A percentile compares a stretch with the other conserved stretches of the same genome.
Evolutionary conservation across 2,888 invertebrate genomes (phyloP).

Genomic region (Mactromeris polynyma): DNA sequence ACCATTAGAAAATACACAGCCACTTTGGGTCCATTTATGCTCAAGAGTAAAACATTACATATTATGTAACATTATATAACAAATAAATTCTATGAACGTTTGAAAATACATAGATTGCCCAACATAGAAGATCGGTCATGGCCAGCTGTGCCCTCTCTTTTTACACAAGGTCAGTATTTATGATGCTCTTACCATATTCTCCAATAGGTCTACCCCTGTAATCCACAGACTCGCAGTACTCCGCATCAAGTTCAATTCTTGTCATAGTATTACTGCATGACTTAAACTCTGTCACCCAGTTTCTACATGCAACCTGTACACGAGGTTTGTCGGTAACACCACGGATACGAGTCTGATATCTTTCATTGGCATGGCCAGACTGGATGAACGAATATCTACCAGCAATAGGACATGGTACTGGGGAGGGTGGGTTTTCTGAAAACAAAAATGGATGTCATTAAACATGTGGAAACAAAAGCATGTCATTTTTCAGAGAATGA

Average conservation of each 20-base stretch:
- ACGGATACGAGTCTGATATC: slow-evolving; percentile 96
- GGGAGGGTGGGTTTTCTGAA: slow-evolving; percentile 90
- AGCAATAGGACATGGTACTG: slow-evolving; percentile 97
- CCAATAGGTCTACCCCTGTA: slow-evolving; percentile 95
- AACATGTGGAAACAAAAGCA: too few species aligned
- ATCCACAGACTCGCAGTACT: slow-evolving; percentile 98
- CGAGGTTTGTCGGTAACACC: slow-evolving; percentile 98
- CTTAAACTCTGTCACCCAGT: slow-evolving; percentile 97
- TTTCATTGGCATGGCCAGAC: slow-evolving; percentile 87
- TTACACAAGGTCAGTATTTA: too few species aligned
- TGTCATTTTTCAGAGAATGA: too few species aligned
- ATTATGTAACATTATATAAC: too few species aligned
- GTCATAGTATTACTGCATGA: slow-evolving; percentile 97
- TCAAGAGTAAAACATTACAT: too few species aligned
- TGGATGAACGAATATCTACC: slow-evolving; percentile 98
- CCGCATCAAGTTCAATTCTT: slow-evolving; percentile 97
- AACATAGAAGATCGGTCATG: too few species aligned
- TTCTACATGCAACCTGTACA: slow-evolving; percentile 96
- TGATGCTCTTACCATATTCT: slow-evolving; percentile 90
- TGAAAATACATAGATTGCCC: too few species aligned
- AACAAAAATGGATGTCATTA: slow-evolving; percentile 9
- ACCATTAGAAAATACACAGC: too few species aligned
- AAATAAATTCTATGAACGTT: too few species aligned
- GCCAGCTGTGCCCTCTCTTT: too few species aligned
- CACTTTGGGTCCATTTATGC: too few species aligned